phyloP scores from a whole-genome alignment of 2,797 vertebrate species.

The Myotis vivesi region DNA sequence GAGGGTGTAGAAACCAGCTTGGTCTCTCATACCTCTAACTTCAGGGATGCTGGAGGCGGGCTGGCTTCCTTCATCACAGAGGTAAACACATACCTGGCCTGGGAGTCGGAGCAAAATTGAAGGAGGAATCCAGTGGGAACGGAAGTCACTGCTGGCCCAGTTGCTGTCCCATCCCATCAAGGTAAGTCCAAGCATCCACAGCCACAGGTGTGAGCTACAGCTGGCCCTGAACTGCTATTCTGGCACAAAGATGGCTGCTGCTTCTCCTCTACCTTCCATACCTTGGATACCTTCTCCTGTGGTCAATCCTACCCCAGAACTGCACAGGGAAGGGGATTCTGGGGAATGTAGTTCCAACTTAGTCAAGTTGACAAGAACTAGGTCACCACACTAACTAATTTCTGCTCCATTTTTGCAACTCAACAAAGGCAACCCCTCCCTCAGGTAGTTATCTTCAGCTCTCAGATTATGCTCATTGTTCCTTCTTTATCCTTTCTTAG shows the following conservation, averaged over 20 bases:
- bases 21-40: neutral
- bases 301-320: neutral
- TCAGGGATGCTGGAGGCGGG: neutral
- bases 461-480: too few relatives aligned
- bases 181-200: neutral
- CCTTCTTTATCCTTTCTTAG: neutral
- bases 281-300: accelerated
- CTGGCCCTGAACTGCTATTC: accelerated
- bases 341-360: neutral
- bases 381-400: neutral
- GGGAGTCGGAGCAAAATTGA: neutral
- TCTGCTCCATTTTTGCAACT: neutral
- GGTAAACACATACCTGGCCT: neutral
- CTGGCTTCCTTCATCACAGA: neutral
- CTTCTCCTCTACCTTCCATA: neutral
- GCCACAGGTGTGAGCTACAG: neutral
- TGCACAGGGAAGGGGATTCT: neutral
- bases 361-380: neutral
- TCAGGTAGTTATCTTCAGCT: neutral
- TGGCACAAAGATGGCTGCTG: too few relatives aligned
- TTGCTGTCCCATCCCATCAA: too few relatives aligned
- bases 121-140: neutral
- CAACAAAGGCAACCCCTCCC: neutral
- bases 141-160: neutral
- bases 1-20: neutral